Percentiles rank a stretch among this genome's conserved stretches.
Evolutionary conservation across 37 sponge, comb jelly and placozoan genomes (phyloP).

Genomic region (Eunapius fragilis): DNA sequence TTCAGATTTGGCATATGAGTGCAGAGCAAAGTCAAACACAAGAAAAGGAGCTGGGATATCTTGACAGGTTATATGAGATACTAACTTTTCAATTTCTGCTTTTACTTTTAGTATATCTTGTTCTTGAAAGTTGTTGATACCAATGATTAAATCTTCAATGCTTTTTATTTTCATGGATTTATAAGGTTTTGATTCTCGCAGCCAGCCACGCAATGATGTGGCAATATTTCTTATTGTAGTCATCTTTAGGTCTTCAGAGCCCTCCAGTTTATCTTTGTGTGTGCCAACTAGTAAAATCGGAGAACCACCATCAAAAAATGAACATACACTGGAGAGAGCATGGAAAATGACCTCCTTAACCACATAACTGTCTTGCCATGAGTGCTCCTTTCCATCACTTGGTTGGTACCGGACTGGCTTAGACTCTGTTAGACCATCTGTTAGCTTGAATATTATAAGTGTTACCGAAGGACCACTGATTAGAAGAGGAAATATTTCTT

Average conservation of each 20-base stretch:
- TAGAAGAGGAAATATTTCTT: not conserved
- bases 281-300: not conserved
- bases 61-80: not conserved
- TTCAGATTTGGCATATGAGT: not conserved
- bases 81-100: not conserved
- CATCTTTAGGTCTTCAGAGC: not conserved
- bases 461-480: not conserved
- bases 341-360: not conserved
- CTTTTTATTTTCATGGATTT: not conserved
- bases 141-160: not conserved
- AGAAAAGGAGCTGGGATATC: not conserved
- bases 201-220: not conserved
- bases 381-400: not conserved
- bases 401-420: not conserved
- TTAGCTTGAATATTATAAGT: not conserved
- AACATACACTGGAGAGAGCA: not conserved
- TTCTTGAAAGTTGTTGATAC: not conserved
- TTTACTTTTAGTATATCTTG: not conserved
- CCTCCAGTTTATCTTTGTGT: not conserved
- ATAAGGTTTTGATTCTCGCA: not conserved
- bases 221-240: not conserved
- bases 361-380: not conserved
- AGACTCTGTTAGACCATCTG: not conserved
- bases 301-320: too few relatives aligned
- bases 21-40: not conserved